These are phyloP conservation scores for Stenurella melanura DNA, from an alignment of 2,888 invertebrate species.

Conservation along the genomic window DNA sequence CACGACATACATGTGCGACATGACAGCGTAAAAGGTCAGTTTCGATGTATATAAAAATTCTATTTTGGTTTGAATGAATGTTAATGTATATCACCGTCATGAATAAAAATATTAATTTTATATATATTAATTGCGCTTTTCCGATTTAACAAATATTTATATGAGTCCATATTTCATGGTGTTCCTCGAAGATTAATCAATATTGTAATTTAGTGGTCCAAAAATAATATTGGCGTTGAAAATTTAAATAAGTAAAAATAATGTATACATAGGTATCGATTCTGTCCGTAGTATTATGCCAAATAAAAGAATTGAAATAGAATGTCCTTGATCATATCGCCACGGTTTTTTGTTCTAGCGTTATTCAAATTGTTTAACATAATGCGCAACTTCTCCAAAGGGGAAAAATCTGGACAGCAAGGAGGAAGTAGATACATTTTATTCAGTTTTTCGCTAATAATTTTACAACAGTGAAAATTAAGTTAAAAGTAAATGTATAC, in stretches of 20 bases:
- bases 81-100: not conserved
- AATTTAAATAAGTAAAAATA: not conserved
- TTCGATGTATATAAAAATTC: conserved; percentile 9
- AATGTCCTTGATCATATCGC: not conserved
- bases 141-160: not conserved
- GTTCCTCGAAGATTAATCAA: not conserved
- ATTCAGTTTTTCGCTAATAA: too few relatives aligned
- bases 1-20: not conserved
- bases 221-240: conserved; percentile 9
- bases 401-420: too few relatives aligned
- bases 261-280: not conserved
- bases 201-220: conserved; percentile 2
- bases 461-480: too few relatives aligned
- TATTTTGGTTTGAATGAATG: conserved; percentile 14
- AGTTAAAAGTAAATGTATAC: too few relatives aligned
- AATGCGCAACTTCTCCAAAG: not conserved
- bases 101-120: conserved; percentile 3
- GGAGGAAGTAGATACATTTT: too few relatives aligned
- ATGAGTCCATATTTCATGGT: not conserved
- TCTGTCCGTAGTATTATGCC: not conserved
- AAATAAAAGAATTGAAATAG: conserved; percentile 1
- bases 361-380: not conserved
- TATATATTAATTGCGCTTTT: not conserved
- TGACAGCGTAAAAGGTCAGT: conserved; percentile 12
- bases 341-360: not conserved